Percentiles rank a stretch among this genome's conserved stretches.
Conservation (phyloP, 2,113 vertebrate species). For the Phyllostomus hastatus region DNA sequence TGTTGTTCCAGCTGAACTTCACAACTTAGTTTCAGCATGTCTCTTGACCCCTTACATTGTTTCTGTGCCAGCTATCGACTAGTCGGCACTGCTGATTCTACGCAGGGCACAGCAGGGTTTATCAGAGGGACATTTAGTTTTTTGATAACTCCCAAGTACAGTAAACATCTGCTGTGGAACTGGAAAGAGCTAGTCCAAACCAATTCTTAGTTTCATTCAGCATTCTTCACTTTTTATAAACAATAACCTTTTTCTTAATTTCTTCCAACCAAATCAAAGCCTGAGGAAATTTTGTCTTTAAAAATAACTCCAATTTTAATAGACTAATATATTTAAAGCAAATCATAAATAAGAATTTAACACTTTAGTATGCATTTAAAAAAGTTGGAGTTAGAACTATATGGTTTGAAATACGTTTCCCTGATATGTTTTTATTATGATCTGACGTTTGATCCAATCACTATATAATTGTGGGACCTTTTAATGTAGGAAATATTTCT, state of each 20-base stretch:
- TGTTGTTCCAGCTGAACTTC: constrained; percentile 51
- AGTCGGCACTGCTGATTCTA: not conserved
- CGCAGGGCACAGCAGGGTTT: not conserved
- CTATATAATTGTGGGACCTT: not conserved
- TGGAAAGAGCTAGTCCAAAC: constrained; percentile 61
- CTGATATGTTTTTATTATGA: not conserved
- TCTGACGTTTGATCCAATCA: not conserved
- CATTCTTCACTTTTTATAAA: not conserved
- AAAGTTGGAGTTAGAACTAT: not conserved
- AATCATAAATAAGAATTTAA: not conserved
- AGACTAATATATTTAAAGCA: not conserved
- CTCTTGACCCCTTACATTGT: not conserved
- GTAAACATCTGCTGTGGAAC: constrained; percentile 57
- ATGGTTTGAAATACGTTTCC: not conserved
- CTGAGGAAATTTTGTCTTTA: constrained; percentile 15
- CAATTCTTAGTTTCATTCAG: constrained; percentile 23
- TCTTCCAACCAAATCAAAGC: not conserved
- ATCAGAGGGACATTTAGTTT: constrained; percentile 36
- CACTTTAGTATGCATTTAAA: not conserved
- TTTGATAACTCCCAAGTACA: constrained; percentile 29
- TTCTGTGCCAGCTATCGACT: constrained; percentile 6
- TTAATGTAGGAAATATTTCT: not conserved
- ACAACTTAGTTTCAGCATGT: not conserved
- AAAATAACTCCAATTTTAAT: not conserved
- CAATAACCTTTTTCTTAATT: not conserved